Base-by-base conservation (phyloP, 35 echinoderm and acorn worm genomes). In the Nesometra sesokonis region DNA sequence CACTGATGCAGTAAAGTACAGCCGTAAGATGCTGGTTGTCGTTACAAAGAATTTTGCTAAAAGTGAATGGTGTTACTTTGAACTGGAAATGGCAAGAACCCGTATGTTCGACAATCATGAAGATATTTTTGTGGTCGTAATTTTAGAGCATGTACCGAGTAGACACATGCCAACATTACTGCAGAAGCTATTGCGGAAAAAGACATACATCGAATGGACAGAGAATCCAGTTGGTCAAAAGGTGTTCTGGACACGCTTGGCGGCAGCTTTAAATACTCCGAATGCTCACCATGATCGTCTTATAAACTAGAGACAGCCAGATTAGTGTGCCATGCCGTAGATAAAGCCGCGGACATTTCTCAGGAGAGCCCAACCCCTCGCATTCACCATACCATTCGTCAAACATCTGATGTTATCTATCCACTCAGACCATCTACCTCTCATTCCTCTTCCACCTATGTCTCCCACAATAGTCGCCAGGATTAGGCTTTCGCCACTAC, bases 21-120 rank as follows among this genome's bases (percentile, higher is more conserved):
- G 92, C 34, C 85, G 85, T 27, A 86, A 83, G 52, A 87, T 90
- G 36, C 23, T 93, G 5, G 57, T 93, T 0, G 47, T 93, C 17
- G 47, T 90, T 27, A 87, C 92, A 0, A 37, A 90, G 11, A 93
- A 93, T 85, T 93, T 90, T 86, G 38, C 90, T 0, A 47, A 83
- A 31, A 93, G 92, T 57, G 92, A 93, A 30, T 93, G 92, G 92
- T 93, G 92, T 76, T 87, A 80, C 46, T 93, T 90, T 76, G 92
- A 93, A 76, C 86, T 93, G 43, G 85, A 90, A 13, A 90, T 81
- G 37, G 83, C 92, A 0, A 15, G 37, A n/a, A 35, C 34, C 13
- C 34, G 36, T 37, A 35, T 83, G 36, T 83, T 83, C 38, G 81
- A 83, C 34, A 23, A 83, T 9, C n/a, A 38, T 31, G 37, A 38